Base-by-base conservation (phyloP, 2,797 vertebrate species). In the Siniperca obscura region DNA sequence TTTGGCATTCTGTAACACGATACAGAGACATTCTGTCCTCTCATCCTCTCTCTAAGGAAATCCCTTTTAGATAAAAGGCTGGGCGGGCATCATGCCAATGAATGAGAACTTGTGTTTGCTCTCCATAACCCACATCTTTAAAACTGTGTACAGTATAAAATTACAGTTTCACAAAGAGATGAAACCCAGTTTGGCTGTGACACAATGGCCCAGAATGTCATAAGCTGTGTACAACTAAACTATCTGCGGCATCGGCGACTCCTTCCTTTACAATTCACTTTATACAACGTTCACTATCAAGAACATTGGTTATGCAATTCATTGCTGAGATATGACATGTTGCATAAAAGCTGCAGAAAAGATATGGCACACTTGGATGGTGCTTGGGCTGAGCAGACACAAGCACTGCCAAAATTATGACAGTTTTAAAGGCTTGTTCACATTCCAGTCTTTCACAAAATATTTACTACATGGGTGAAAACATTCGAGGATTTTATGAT, bases 1-100 rank as follows among this genome's bases (percentile, higher is more conserved):
- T 93, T 93, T 92, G 86, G 87, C 91, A 92, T 95, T 94, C 87
- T 85, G 93, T 90, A 95, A 95, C 90, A 75, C 65, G 86, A 95
- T 81, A 89, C 87, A n/a, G 65, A 91, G 92, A 94, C 91, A 92
- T 93, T 92, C 87, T 93, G 93, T 95, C 93, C 86, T 89, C 89
- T 90, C 87, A 87, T 94, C 91, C 91, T 91, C 91, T 91, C 86
- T 92, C 90, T 88, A 86, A 93, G 93, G 91, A 92, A 93, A 93
- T 88, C 87, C 89, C 89, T 70, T 25, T 75, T 87, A 88, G 86
- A 94, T 93, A 92, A 94, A 94, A 93, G 91, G 84, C 90, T 83
- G 83, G 74, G 79, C 56, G 88, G 93, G 92, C 83, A 87, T 52
- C 50, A 0, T 57, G 90, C 94, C 94, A 94, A 60, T 85, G 79